Evolutionary conservation across 2,797 vertebrate species (phyloP).

Genomic region (Micropoecilia bifurca): DNA sequence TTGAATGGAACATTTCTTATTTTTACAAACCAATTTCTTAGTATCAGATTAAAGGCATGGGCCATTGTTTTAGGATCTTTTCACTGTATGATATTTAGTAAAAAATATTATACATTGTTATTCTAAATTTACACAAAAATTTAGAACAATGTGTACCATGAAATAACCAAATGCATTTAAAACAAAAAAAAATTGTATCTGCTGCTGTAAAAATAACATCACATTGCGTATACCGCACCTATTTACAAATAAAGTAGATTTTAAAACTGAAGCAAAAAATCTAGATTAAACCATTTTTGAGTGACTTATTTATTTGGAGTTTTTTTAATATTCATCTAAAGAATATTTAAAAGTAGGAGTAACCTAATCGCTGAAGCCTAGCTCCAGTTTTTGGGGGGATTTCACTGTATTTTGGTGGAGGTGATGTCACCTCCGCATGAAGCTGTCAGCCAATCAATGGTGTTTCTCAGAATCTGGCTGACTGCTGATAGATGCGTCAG

Average conservation of each 20-base stretch:
- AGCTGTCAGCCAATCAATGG: slow-evolving; percentile 58
- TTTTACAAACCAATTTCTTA: background rate
- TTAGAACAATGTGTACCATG: background rate
- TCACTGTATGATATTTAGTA: background rate
- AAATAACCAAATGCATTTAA: background rate
- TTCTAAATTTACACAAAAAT: background rate
- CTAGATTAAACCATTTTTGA: background rate
- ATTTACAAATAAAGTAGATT: background rate
- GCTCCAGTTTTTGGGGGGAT: slow-evolving; percentile 9
- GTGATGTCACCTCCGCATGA: slow-evolving; percentile 34
- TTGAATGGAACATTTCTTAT: background rate
- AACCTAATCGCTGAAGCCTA: slow-evolving; percentile 1
- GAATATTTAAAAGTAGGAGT: background rate
- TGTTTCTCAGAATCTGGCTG: slow-evolving; percentile 52
- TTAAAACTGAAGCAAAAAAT: background rate
- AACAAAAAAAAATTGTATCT: background rate
- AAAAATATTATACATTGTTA: background rate
- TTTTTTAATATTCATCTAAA: background rate
- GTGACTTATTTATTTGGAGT: background rate
- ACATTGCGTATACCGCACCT: background rate
- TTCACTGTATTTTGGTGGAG: slow-evolving; percentile 5
- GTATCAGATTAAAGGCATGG: background rate
- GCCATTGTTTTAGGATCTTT: background rate
- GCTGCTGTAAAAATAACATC: background rate
- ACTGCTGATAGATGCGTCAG: slow-evolving; percentile 61